Evolutionary conservation across 92 coral and sea anemone genomes (phyloP), one percentile per base, ranked within the genome.

Genomic region (Porites evermanni): DNA sequence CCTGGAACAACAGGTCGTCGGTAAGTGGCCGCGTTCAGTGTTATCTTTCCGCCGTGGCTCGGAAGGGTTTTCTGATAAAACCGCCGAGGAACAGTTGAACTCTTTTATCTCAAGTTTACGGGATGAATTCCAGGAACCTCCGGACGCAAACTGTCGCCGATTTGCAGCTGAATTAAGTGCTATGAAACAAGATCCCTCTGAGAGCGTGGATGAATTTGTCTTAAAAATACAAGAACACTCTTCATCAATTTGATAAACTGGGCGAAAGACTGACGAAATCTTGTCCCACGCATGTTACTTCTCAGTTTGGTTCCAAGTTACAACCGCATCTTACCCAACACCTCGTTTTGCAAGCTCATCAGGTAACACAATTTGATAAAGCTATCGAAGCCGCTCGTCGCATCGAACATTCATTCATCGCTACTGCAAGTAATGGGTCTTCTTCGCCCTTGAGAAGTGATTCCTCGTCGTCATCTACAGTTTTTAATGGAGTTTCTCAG

Each of bases 241-340:
- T 88, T 50, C 88, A 91, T 75, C 86, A 92, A 89, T 78, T 89
- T 53, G 88, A 92, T n/a, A 89, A 80, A 67, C 72, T 79, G 53
- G 83, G 58, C 10, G 73, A 79, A 64, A 26, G 83, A 17, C 71
- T 79, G 70, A 50, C 29, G 8, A 79, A 79, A 79, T 61, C 69
- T 61, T 78, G 82, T 47, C 82, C 82, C 6, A 78, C 82, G 20
- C 63, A 63, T 26, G 59, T 78, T 21, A 89, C 86, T 64, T 86
- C 90, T 47, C 92, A 92, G 89, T 89, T 89, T 84, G 86, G 84
- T 72, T 92, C 95, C 24, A 90, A 86, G 38, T 83, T 85, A 50
- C 86, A 89, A 58, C 90, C 92, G 53, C 83, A 85, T 70, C 74
- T 88, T 44, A 78, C 90, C 38, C 90, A 79, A 65, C 92, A 80